A percentile compares a stretch with the other conserved stretches of the same genome.
These are phyloP conservation scores for Buteo buteo DNA, from an alignment of 2,113 vertebrate species.

Conservation along the genomic window DNA sequence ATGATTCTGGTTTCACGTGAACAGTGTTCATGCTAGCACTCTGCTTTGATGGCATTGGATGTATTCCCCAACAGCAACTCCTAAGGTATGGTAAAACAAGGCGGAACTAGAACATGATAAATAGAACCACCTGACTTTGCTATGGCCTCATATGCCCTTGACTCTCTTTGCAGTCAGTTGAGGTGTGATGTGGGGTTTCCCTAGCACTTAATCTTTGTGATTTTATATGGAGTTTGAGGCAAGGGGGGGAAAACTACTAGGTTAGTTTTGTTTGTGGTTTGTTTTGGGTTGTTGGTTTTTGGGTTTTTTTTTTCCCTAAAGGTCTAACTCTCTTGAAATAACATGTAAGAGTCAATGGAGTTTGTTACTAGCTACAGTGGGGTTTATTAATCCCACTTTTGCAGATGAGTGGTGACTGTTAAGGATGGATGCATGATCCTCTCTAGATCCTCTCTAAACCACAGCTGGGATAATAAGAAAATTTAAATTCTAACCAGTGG, in stretches of 20 bases:
- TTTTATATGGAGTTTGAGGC: slow-evolving; percentile 19
- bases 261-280: not conserved
- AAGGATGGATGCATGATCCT: not conserved
- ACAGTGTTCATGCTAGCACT: not conserved
- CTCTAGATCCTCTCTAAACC: not conserved
- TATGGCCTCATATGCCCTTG: slow-evolving; percentile 18
- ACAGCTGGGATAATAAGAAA: not conserved
- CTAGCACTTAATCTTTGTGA: not conserved
- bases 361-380: not conserved
- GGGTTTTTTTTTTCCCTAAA: not conserved
- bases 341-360: not conserved
- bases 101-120: not conserved
- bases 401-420: not conserved
- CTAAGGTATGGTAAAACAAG: not conserved
- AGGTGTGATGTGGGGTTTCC: slow-evolving; percentile 22
- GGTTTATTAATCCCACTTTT: not conserved
- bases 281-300: not conserved
- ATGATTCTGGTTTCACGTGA: not conserved
- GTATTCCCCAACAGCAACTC: not conserved
- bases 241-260: not conserved
- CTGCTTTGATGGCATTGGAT: slow-evolving; percentile 3
- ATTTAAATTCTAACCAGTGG: not conserved
- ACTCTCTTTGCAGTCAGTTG: not conserved
- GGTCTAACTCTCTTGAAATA: slow-evolving; percentile 13
- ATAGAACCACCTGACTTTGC: not conserved